Conservation (phyloP, 2,113 vertebrate genomes). For the Epinephelus lanceolatus region DNA sequence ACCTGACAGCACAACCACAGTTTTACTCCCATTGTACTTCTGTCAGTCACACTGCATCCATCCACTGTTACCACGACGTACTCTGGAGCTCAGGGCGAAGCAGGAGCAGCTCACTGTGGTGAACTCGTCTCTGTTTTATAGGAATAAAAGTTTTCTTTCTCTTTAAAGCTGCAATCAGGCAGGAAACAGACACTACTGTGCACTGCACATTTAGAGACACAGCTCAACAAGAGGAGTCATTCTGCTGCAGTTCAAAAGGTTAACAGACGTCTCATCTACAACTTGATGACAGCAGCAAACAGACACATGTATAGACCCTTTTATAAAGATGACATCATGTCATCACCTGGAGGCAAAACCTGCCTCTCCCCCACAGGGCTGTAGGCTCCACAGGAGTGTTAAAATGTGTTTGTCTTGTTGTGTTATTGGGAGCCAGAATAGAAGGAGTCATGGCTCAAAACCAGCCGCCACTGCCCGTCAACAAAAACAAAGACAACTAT, state of each 20-base stretch:
- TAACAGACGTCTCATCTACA: not conserved
- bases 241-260: conserved; percentile 1
- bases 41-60: conserved; percentile 8
- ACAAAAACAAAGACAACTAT: too few species aligned
- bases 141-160: conserved; percentile 4
- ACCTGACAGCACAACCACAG: not conserved
- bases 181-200: not conserved
- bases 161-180: conserved; percentile 1
- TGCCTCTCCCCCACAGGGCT: too few species aligned
- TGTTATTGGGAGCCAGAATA: too few species aligned
- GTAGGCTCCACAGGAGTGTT: too few species aligned
- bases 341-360: too few species aligned
- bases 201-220: not conserved
- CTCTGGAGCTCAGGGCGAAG: not conserved
- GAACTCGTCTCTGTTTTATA: not conserved
- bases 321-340: too few species aligned
- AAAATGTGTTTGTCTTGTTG: too few species aligned
- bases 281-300: conserved; percentile 2
- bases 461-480: too few species aligned
- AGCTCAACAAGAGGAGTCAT: not conserved
- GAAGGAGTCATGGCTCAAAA: too few species aligned
- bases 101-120: not conserved
- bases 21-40: conserved; percentile 25
- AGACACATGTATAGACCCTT: not conserved
- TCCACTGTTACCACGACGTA: not conserved